These are phyloP conservation scores for Salticus scenicus DNA, from an alignment of 2,888 invertebrate species.

Conservation along the genomic window DNA sequence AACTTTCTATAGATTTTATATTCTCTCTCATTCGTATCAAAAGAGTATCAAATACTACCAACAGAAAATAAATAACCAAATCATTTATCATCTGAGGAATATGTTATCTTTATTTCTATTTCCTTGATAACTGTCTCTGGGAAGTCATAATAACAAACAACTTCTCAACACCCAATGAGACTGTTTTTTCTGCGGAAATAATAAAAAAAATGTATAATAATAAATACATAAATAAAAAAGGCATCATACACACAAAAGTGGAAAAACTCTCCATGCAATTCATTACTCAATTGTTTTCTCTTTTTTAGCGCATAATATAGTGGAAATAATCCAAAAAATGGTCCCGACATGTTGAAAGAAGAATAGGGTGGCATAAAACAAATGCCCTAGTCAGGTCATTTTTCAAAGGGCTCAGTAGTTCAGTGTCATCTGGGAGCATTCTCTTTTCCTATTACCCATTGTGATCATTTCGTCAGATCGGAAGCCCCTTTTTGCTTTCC, in stretches of 20 bases:
- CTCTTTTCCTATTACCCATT: slow-evolving; percentile 34
- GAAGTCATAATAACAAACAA: neutral
- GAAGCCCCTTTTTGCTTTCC: neutral
- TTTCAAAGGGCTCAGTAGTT: slow-evolving; percentile 41
- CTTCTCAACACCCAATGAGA: neutral
- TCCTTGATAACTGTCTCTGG: neutral
- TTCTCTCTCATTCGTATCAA: too few relatives aligned
- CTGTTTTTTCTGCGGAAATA: neutral
- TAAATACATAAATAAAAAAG: neutral
- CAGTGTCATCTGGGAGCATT: slow-evolving; percentile 35
- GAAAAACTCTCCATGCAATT: slow-evolving; percentile 19
- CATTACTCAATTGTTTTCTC: slow-evolving; percentile 61
- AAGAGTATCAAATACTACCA: too few relatives aligned
- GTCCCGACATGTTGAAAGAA: slow-evolving; percentile 61
- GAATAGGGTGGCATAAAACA: slow-evolving; percentile 67
- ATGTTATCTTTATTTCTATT: neutral
- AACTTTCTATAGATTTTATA: too few relatives aligned
- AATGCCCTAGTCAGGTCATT: slow-evolving; percentile 59
- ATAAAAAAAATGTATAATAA: neutral
- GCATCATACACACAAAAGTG: neutral
- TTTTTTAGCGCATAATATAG: slow-evolving; percentile 49
- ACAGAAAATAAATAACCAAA: too few relatives aligned
- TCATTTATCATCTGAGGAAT: neutral
- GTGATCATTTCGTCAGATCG: slow-evolving; percentile 27
- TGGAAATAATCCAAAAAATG: slow-evolving; percentile 34